Percentiles rank a stretch among this genome's conserved stretches.
phyloP scores from a whole-genome alignment of 2,888 invertebrate genomes.

The Tipula lateralis region DNA sequence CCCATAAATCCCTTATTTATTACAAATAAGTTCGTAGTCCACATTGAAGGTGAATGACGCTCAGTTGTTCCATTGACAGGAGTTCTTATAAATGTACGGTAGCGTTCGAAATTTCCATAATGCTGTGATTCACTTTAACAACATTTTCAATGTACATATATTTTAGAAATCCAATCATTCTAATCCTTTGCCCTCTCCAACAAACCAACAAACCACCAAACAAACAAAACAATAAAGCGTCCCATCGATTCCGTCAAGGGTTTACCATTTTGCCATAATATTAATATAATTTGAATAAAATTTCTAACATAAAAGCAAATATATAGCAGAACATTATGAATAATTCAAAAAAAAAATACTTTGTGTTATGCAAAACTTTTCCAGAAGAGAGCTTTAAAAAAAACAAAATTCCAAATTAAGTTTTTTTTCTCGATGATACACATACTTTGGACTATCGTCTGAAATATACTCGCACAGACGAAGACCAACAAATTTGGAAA shows the following conservation, averaged over 20 bases:
- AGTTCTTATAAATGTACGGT: background rate
- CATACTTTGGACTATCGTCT: background rate
- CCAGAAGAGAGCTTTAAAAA: background rate
- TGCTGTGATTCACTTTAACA: background rate
- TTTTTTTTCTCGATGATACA: background rate
- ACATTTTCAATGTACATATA: background rate
- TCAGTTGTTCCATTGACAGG: too few species aligned
- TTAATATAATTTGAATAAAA: background rate
- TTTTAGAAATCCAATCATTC: background rate
- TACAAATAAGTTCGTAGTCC: too few species aligned
- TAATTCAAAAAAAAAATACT: background rate
- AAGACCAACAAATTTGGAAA: background rate
- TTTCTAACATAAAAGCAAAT: background rate
- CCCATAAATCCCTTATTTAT: too few species aligned
- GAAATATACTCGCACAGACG: too few species aligned
- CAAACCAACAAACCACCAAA: background rate
- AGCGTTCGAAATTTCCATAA: background rate
- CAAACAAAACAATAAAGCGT: background rate
- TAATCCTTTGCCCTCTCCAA: background rate
- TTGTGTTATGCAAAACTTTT: background rate
- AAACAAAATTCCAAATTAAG: background rate
- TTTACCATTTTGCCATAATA: background rate
- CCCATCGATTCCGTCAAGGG: background rate
- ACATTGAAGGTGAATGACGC: too few species aligned
- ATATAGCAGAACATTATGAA: background rate